A percentile compares a stretch with the other conserved stretches of the same genome.
Evolutionary conservation across 2,888 invertebrate genomes (phyloP).

Genomic region (Drosophila limbata): DNA sequence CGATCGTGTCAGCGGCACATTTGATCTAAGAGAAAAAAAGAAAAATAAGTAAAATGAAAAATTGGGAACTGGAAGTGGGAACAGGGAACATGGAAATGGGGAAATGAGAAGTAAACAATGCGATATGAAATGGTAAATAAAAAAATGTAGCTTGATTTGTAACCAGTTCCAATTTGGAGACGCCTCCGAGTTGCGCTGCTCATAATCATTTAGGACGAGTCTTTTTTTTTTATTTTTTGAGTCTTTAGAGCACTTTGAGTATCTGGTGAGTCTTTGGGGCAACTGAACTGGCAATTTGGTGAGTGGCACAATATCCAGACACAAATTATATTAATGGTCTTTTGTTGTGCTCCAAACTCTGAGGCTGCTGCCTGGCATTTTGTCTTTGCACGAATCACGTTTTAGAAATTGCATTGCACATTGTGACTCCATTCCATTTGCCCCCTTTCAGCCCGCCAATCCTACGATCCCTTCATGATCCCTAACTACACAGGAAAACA

Average conservation of each 20-base stretch:
- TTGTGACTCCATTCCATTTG: slow-evolving; percentile 23
- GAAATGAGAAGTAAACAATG: slow-evolving; percentile 31
- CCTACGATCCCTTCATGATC: slow-evolving; percentile 43
- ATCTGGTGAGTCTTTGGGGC: slow-evolving; percentile 27
- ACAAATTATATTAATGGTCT: slow-evolving; percentile 81
- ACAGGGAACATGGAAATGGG: slow-evolving; percentile 11
- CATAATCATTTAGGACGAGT: slow-evolving; percentile 59
- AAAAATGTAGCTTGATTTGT: slow-evolving; percentile 16
- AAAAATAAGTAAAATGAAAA: background rate
- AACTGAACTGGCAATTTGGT: slow-evolving; percentile 43
- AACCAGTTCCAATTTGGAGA: slow-evolving; percentile 1
- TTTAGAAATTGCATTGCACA: slow-evolving; percentile 81
- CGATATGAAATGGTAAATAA: slow-evolving; percentile 29
- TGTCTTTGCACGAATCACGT: slow-evolving; percentile 81
- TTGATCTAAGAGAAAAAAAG: slow-evolving; percentile 62
- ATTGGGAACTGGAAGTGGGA: slow-evolving; percentile 24
- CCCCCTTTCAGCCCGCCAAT: too few species aligned
- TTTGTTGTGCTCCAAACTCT: slow-evolving; percentile 46
- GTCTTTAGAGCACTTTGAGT: slow-evolving; percentile 2
- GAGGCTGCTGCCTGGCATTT: slow-evolving; percentile 54
- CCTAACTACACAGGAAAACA: slow-evolving; percentile 27
- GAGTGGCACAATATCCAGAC: slow-evolving; percentile 73
- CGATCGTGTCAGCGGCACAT: slow-evolving; percentile 80
- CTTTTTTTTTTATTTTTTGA: background rate
- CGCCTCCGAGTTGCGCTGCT: slow-evolving; percentile 49